Conservation (phyloP, 1,140 invertebrate species). For the Diorhabda carinulata region DNA sequence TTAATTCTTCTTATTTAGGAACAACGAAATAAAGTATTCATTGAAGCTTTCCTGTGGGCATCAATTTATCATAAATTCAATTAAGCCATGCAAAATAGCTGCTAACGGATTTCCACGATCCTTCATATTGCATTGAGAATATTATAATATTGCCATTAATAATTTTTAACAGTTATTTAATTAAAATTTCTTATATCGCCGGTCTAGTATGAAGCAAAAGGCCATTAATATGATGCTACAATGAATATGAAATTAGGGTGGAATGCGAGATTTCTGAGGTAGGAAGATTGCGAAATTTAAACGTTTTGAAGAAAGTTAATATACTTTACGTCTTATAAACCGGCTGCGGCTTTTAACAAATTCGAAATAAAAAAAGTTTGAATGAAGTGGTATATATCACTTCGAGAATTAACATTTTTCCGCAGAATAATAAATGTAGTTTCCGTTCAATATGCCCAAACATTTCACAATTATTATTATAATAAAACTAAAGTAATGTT, state of each 20-base stretch:
- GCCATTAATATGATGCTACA: background rate
- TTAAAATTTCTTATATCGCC: background rate
- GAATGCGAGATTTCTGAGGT: background rate
- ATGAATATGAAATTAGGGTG: background rate
- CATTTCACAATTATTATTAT: too few relatives aligned
- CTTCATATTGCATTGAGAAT: background rate
- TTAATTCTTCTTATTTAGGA: background rate
- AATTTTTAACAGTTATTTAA: conserved; percentile 3
- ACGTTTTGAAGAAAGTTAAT: too few relatives aligned
- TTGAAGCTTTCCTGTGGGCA: background rate
- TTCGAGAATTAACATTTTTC: too few relatives aligned
- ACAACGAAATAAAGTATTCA: background rate
- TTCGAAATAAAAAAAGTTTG: too few relatives aligned
- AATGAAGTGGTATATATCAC: too few relatives aligned
- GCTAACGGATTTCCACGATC: background rate
- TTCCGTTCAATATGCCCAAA: too few relatives aligned
- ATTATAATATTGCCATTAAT: conserved; percentile 1
- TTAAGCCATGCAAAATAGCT: background rate
- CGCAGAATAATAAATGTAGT: too few relatives aligned
- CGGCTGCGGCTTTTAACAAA: too few relatives aligned
- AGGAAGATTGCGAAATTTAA: too few relatives aligned
- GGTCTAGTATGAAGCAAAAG: background rate
- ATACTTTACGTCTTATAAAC: too few relatives aligned
- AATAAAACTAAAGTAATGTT: too few relatives aligned
- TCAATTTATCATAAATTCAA: background rate